Evolutionary conservation across 2,113 vertebrate species (phyloP).

Genomic region (Carlito syrichta): DNA sequence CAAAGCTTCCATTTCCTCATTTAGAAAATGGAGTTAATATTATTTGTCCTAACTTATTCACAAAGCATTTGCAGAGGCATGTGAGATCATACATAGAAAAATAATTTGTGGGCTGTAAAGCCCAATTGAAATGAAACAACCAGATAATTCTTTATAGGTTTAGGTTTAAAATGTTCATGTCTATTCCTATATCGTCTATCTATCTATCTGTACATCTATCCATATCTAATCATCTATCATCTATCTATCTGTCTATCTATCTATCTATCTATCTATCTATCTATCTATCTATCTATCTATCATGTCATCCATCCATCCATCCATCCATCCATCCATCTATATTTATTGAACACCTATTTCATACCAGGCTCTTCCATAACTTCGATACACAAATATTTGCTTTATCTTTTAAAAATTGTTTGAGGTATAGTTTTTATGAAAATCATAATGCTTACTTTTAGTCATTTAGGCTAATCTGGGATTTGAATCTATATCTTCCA

Average conservation of each 20-base stretch:
- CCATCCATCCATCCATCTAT: neutral
- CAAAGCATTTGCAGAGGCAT: neutral
- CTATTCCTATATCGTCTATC: neutral
- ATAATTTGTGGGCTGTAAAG: neutral
- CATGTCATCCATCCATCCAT: too few relatives aligned
- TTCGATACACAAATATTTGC: neutral
- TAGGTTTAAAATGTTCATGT: neutral
- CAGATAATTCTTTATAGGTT: neutral
- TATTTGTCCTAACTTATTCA: neutral
- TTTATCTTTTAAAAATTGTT: neutral
- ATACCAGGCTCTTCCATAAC: neutral
- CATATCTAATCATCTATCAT: too few relatives aligned
- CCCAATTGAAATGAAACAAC: neutral
- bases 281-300: fast-evolving
- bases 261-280: neutral
- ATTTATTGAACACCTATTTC: neutral
- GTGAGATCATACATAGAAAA: neutral
- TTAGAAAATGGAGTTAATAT: neutral
- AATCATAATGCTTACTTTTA: neutral
- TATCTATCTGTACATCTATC: neutral
- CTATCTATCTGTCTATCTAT: neutral
- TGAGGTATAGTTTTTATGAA: neutral
- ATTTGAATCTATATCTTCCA: neutral
- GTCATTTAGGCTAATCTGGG: neutral
- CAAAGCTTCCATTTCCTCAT: neutral